Evolutionary conservation across 1,140 invertebrate species (phyloP), one percentile per base, ranked within the genome.

Genomic region (Drosophila aff.): DNA sequence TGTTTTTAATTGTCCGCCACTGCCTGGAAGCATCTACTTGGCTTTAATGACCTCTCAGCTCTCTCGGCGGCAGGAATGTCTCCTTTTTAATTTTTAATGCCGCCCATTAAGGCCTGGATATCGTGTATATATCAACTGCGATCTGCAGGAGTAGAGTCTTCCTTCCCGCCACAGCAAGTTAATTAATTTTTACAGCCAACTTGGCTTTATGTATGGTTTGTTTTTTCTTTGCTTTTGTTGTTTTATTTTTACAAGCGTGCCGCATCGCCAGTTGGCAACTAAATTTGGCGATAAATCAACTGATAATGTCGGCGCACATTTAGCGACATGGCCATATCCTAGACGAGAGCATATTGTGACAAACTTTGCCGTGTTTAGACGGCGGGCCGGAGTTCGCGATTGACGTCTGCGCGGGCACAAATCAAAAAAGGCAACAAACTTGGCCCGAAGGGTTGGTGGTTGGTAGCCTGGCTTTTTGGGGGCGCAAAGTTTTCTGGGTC

Each of bases 271-370:
- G 77, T 81, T 72, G 75, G 62, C 66, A 82, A 79, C 83, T 67
- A 76, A 89, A 90, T 90, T 74, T 89, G 85, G 71, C 85, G 59
- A 90, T 90, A 90, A 90, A 90, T 90, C 85, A 90, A 82, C 82
- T 82, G 81, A 90, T 90, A 90, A 90, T 90, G 81, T 90, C 85
- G 53, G 55, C 36, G 36, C 77, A 68, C 85, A 90, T 89, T 89
- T 79, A 79, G 82, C 72, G 64, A 77, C 66, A 75, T 55, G 53
- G 36, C 15, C 47, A 21, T 23, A 28, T 69, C 31, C 26, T 38
- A 33, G 38, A 36, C 43, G 16, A 23, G 26, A 58, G 28, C 36
- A 43, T 26, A 58, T 75, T 77, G 59, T 63, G 75, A 78, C 76
- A 78, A 77, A 77, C 44, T 77, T 77, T 55, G 57, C 55, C 57